Base-by-base conservation (phyloP, 2,888 invertebrate genomes). In the Cantharis lateralis region DNA sequence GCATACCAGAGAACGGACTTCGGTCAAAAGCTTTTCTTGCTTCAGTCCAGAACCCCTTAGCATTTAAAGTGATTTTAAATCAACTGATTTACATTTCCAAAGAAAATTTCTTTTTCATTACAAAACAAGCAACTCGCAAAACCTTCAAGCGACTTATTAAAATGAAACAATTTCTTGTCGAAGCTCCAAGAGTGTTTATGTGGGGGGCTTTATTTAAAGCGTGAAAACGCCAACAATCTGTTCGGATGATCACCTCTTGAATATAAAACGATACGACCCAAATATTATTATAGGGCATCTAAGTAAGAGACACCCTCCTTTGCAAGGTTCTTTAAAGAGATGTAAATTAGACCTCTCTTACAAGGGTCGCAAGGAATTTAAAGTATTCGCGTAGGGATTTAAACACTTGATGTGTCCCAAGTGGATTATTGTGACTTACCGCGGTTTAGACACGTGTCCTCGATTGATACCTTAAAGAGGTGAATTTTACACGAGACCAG, bases 11-110 rank as follows among this genome's bases (percentile, higher is more conserved):
- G 84, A 84, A 83, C 79, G 80, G 81, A 81, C 80, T 79, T 80
- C 78, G 79, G 79, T 76, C 79, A 78, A 74, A 76, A 78, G 79
- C 80, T 79, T 79, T 82, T 79, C 81, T 81, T 79, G 76, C 71
- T 75, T 72, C 77, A 75, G 68, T 75, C 74, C 73, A 78, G 83
- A 85, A 81, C 84, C 86, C 84, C 85, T 86, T 85, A 86, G 86
- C 85, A 87, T 87, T 86, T 86, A 85, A 86, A 86, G 85, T 85
- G 86, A 85, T 85, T 85, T 84, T 84, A 84, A 85, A 86, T 85
- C 84, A 83, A 84, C 81, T 82, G 81, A 84, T 85, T 85, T 86
- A 85, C 86, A 86, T 86, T 84, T 82, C 79, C 81, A 81, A 84
- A 79, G 79, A 80, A 75, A 76, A 71, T 75, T 72, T 66, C 70